Conservation (phyloP, 1,140 invertebrate species). For the Tigriopus japonicus region DNA sequence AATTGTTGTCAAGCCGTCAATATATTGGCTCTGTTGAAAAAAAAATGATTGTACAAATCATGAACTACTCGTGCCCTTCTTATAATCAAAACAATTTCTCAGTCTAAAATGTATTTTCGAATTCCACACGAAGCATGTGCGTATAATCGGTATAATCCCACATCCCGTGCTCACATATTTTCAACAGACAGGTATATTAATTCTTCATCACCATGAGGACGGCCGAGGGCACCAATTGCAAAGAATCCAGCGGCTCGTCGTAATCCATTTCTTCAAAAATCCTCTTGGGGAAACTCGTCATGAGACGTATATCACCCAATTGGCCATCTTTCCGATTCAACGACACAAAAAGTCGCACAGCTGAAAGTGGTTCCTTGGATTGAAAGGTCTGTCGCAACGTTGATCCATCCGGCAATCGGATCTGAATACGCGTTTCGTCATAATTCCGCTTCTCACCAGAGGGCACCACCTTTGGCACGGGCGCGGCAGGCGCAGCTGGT, state of each 20-base stretch:
- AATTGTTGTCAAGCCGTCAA: too few species aligned
- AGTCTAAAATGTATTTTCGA: too few species aligned
- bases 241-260: slow-evolving; percentile 53
- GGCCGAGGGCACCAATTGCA: slow-evolving; percentile 58
- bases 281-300: slow-evolving; percentile 70
- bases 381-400: slow-evolving; percentile 53
- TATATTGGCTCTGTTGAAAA: too few species aligned
- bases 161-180: too few species aligned
- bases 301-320: slow-evolving; percentile 44
- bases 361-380: slow-evolving; percentile 66
- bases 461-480: slow-evolving; percentile 23
- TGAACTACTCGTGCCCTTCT: too few species aligned
- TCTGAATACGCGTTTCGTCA: slow-evolving; percentile 31
- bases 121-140: too few species aligned
- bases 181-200: too few species aligned
- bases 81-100: too few species aligned
- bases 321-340: slow-evolving; percentile 46
- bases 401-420: slow-evolving; percentile 40
- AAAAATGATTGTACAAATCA: too few species aligned
- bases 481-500: slow-evolving; percentile 1
- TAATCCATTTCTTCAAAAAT: slow-evolving; percentile 68
- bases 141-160: too few species aligned
- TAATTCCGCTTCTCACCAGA: slow-evolving; percentile 24
- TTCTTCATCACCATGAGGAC: slow-evolving; percentile 48
- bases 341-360: slow-evolving; percentile 62